Conservation (phyloP, 2,888 invertebrate species). For the Troides oblongomaculatus region DNA sequence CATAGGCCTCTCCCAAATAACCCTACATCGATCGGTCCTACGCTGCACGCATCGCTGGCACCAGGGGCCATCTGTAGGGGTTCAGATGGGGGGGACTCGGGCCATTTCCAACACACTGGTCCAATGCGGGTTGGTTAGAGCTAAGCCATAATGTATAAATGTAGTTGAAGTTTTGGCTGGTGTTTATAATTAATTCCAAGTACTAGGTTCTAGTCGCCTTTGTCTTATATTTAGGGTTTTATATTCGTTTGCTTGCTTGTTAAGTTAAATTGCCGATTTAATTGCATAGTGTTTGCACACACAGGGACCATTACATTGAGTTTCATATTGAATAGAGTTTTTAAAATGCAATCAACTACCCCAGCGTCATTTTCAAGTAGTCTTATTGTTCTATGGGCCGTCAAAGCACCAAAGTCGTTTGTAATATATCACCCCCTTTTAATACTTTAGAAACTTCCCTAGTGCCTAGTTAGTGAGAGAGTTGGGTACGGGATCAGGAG, state of each 20-base stretch:
- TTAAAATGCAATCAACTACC: constrained; percentile 28
- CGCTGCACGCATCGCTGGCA: too few species aligned
- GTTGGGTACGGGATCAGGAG: too few species aligned
- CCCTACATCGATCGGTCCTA: too few species aligned
- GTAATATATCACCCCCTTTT: constrained; percentile 23
- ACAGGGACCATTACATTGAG: constrained; percentile 5
- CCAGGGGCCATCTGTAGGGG: too few species aligned
- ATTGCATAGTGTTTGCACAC: constrained; percentile 16
- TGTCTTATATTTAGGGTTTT: not conserved
- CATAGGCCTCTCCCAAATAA: too few species aligned
- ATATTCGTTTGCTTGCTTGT: not conserved
- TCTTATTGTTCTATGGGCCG: constrained; percentile 18
- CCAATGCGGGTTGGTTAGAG: too few species aligned
- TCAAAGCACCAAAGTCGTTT: constrained; percentile 25
- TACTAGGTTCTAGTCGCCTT: too few species aligned
- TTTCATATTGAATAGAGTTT: constrained; percentile 19
- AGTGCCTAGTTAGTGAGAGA: not conserved
- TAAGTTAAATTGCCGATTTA: constrained; percentile 5
- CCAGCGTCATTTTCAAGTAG: constrained; percentile 23
- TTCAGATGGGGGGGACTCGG: too few species aligned
- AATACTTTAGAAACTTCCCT: constrained; percentile 22
- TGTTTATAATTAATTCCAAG: too few species aligned
- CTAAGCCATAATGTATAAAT: too few species aligned
- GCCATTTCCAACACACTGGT: too few species aligned
- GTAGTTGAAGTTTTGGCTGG: too few species aligned